phyloP scores from a whole-genome alignment of 2,113 vertebrate species.

The Beaufortia kweichowensis region DNA sequence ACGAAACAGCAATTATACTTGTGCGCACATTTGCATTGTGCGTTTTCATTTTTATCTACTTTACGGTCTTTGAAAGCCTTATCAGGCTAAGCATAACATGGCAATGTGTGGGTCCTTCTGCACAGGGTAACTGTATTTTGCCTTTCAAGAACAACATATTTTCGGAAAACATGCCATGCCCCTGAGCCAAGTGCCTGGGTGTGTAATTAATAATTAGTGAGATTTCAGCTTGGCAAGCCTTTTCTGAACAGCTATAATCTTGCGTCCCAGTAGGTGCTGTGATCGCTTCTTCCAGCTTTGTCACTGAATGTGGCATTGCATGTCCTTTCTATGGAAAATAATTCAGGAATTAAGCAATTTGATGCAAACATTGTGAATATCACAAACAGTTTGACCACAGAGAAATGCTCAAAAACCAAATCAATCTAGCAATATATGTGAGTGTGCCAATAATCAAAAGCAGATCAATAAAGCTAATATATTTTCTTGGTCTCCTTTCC shows the following conservation, averaged over 20 bases:
- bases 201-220: conserved; percentile 55
- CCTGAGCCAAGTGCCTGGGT: conserved; percentile 37
- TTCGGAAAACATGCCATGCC: conserved; percentile 40
- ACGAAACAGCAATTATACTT: conserved; percentile 23
- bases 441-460: neutral
- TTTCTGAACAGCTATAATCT: conserved; percentile 44
- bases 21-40: neutral
- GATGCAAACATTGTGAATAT: neutral
- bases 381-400: conserved; percentile 1
- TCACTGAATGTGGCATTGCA: conserved; percentile 15
- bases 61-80: neutral
- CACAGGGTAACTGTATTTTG: conserved; percentile 2
- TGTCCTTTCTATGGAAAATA: conserved; percentile 21
- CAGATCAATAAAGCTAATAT: neutral
- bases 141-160: conserved; percentile 41
- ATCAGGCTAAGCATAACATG: conserved; percentile 6
- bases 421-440: neutral
- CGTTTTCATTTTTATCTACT: conserved; percentile 14
- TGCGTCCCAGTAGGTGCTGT: conserved; percentile 23
- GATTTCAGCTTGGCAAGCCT: conserved; percentile 46
- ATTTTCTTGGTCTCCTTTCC: neutral
- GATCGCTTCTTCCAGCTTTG: conserved; percentile 33
- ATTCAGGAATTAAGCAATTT: conserved; percentile 2
- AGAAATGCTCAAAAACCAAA: neutral
- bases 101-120: neutral